Percentiles rank a stretch among this genome's conserved stretches.
phyloP scores from a whole-genome alignment of 2,113 vertebrate genomes.

The Addax nasomaculatus region DNA sequence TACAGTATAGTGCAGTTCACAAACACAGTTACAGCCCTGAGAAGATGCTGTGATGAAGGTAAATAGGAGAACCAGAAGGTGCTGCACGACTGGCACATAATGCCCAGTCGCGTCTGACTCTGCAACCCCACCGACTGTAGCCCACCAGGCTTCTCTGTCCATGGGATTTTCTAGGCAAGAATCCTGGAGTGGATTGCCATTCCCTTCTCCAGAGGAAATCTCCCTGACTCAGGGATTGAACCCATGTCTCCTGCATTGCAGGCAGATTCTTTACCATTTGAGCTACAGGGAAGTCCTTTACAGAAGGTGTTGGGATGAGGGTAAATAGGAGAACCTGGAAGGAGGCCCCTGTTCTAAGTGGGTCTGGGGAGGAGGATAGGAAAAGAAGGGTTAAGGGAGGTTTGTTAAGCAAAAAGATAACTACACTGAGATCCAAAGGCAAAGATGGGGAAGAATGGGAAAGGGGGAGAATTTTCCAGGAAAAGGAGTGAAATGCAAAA shows the following conservation, averaged over 20 bases:
- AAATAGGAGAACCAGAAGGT: background rate
- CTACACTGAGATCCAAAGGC: background rate
- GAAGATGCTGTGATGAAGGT: background rate
- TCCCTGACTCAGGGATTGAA: background rate
- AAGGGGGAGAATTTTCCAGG: background rate
- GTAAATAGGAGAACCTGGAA: background rate
- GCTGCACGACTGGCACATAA: background rate
- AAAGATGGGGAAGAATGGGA: background rate
- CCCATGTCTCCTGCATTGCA: background rate
- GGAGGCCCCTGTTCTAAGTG: background rate
- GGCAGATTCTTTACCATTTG: background rate
- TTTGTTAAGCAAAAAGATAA: background rate
- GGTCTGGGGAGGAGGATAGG: background rate
- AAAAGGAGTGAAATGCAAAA: background rate
- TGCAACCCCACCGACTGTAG: background rate
- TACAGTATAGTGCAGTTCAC: background rate
- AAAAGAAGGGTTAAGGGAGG: background rate
- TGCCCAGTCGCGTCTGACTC: rapidly evolving
- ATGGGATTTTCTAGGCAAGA: background rate
- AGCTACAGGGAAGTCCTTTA: background rate
- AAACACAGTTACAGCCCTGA: background rate
- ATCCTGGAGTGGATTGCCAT: background rate
- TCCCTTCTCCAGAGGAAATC: background rate
- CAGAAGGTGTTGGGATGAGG: background rate
- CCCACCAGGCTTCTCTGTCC: background rate